Evolutionary conservation across 2,888 invertebrate species (phyloP), one percentile per base, ranked within the genome.

Genomic region (Emesis russula): DNA sequence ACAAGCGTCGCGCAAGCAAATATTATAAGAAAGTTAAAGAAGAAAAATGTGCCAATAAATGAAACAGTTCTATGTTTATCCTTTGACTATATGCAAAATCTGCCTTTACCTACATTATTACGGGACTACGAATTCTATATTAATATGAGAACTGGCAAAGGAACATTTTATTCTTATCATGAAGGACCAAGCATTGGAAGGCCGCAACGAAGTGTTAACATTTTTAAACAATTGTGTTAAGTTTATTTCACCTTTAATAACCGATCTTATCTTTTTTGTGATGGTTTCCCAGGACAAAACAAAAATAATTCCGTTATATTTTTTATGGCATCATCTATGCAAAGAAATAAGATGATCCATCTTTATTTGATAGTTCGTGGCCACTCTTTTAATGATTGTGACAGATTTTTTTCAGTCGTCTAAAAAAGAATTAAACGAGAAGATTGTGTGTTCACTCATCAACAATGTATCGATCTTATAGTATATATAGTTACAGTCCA

Each of bases 391-490:
- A 81, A 73, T 81, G 58, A 81, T 73, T 81, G 81, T 38, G 81
- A 81, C 74, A 81, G 81, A 81, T 73, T 73, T 74, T 81, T 81
- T 81, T 81, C 73, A 70, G 70, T 80, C 41, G 44, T 80, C 44
- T 70, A 80, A 70, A 73, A 41, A 41, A 73, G 38, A 73, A 38
- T 41, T 15, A 73, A 41, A 73, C 41, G 73, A 36, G 80, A 80
- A 80, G 70, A 80, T 53, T 58, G 81, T 48, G 81, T 73, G 73
- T 81, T 81, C 53, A 81, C 73, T 58, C 74, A 74, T 53, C 36
- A 81, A 58, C 81, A 81, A 73, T 81, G 73, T 81, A 81, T 81
- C 73, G 81, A 73, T 81, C 81, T 81, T 73, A 73, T 81, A 73
- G 71, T n/a, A n/a, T n/a, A n/a, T n/a, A n/a, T n/a, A n/a, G n/a